Evolutionary conservation across 2,797 vertebrate species (phyloP).

Genomic region (Smutsia gigantea): DNA sequence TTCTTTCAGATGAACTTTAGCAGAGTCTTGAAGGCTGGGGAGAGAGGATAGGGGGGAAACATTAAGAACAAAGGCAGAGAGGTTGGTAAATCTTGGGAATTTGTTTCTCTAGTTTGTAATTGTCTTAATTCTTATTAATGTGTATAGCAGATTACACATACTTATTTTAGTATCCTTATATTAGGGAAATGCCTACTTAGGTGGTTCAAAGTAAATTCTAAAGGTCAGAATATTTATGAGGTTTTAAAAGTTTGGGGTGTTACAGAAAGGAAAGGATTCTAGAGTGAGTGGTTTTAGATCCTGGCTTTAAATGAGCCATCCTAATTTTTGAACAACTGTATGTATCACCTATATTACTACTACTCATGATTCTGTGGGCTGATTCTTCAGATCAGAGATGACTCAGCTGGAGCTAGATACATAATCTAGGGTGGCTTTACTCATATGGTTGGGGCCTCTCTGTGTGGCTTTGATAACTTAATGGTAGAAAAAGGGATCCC

Average conservation of each 20-base stretch:
- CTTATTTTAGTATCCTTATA: not conserved
- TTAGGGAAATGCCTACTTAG: not conserved
- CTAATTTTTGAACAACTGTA: not conserved
- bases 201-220: not conserved
- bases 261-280: not conserved
- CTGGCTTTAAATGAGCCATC: not conserved
- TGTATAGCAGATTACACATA: not conserved
- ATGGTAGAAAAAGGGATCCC: not conserved
- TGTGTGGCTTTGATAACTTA: not conserved
- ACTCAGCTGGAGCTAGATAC: not conserved
- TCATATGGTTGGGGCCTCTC: not conserved
- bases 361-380: not conserved
- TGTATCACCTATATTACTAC: not conserved
- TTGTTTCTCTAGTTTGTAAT: not conserved
- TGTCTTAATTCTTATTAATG: not conserved
- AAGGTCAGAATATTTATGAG: conserved; percentile 6
- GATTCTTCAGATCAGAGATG: not conserved
- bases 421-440: not conserved
- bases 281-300: not conserved
- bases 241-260: conserved; percentile 24
- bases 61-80: not conserved
- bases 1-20: not conserved
- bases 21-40: not conserved
- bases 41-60: not conserved
- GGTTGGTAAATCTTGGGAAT: not conserved